Base-by-base conservation (phyloP, 2,113 vertebrate species). In the Lepisosteus osseus region DNA sequence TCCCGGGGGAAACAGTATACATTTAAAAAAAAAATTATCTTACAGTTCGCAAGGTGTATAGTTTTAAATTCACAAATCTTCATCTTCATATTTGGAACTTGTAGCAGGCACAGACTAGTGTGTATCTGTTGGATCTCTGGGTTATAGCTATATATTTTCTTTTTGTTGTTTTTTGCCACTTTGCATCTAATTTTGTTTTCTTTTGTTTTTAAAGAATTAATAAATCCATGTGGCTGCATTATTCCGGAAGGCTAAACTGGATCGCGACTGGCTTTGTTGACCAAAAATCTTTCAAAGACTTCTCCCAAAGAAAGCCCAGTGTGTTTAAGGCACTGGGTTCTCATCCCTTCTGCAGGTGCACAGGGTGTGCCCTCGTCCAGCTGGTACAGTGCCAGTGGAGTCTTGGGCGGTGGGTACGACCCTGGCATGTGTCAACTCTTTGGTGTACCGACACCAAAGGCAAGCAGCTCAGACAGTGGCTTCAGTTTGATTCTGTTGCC, bases 201-300 rank as follows among this genome's bases (percentile, higher is more conserved):
- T 57, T 81, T 69, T 73, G 68, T 62, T 79, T 67, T 80, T 79
- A 73, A 82, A 81, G 77, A 75, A 73, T 72, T 81, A 77, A 79
- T 72, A 74, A 78, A 70, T 77, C 76, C 74, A 73, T 78, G 76
- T 76, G 77, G 76, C 79, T 78, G 77, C 82, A 76, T 86, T 83
- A 79, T 84, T 82, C 79, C 72, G 82, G 82, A 84, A 78, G 81
- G 77, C 83, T 79, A 62, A 69, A 74, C 81, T 84, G 84, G 82
- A 86, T 80, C 77, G 69, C 17, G 29, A 71, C 79, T 67, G 80
- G 80, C 77, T 78, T 81, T 80, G 79, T 79, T 77, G 77, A 80
- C 67, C 79, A 80, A 83, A 86, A 86, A 84, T 80, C 79, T 84
- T 82, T 84, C 80, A 78, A 73, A 82, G 79, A 83, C 77, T 69